Base-by-base conservation (phyloP, 1,140 invertebrate genomes). In the Penaeus japonicus region DNA sequence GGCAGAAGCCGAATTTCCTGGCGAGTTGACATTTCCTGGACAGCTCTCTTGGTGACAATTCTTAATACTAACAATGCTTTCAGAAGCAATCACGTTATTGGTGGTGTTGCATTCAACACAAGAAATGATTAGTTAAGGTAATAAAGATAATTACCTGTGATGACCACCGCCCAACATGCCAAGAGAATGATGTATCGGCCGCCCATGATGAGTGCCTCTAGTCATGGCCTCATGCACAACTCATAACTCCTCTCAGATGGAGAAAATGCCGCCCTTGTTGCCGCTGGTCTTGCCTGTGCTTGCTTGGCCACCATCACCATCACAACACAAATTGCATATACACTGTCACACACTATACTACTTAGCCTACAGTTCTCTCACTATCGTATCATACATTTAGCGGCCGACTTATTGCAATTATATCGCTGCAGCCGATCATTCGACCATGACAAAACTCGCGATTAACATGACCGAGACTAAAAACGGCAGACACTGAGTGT, bases 181-280 rank as follows among this genome's bases (percentile, higher is more conserved):
- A 87, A 59, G 27, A 80, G 24, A 27, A 39, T 87, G 85, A 87
- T 87, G 77, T 80, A 80, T 12, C 35, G 73, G 22, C 54, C 22
- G 53, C 57, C 77, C 85, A 87, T 87, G 85, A 47, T 81, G 77
- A 24, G 77, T 70, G 24, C 81, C 81, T 24, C 57, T 84, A 39
- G 77, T 87, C 85, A 87, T 87, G 85, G 78, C 85, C 77, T 81
- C 85, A 79, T 86, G 75, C 73, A 62, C 77, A 27, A 57, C 75
- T 65, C 77, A 47, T 47, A 47, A 47, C 47, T 47, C 47, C 47
- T 47, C 47, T 57, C 77, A 30, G 77, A 79, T 78, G 77, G 54
- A 17, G 77, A 24, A 87, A 80, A 65, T 35, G 53, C 85, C 35
- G 54, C 73, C 84, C 75, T 77, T 86, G 22, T n/a, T 78, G 54